phyloP scores from a whole-genome alignment of 2,888 invertebrate species.

The Machimus rusticus region DNA sequence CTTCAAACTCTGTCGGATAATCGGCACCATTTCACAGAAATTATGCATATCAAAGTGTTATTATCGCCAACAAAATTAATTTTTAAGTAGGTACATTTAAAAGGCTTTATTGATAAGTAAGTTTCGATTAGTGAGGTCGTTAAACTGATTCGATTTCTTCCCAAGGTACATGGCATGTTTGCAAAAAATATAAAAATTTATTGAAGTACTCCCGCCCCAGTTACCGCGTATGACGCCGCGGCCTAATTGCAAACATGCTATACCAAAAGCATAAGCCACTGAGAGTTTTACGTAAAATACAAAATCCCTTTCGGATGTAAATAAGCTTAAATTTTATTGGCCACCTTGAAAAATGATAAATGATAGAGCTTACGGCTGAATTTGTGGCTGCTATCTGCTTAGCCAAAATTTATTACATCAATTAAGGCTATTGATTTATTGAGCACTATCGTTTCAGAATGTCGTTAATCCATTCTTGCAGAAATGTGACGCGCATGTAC shows the following conservation, averaged over 20 bases:
- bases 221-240: not conserved
- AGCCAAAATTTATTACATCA: not conserved
- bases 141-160: not conserved
- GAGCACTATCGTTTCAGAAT: not conserved
- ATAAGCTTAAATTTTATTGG: conserved; percentile 6
- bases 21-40: not conserved
- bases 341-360: not conserved
- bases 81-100: not conserved
- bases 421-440: not conserved
- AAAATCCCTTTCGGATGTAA: not conserved
- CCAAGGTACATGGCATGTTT: not conserved
- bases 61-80: not conserved
- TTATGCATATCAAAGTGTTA: not conserved
- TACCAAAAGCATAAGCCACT: not conserved
- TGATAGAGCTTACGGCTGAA: not conserved
- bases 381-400: not conserved
- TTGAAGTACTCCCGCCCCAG: not conserved
- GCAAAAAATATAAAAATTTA: not conserved
- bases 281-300: not conserved
- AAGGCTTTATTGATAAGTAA: not conserved
- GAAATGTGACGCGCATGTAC: conserved; percentile 22
- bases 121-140: not conserved
- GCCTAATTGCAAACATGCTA: not conserved
- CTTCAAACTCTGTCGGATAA: not conserved
- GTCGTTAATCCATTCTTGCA: conserved; percentile 13